Percentiles rank a stretch among this genome's conserved stretches.
phyloP scores from a whole-genome alignment of 2,888 invertebrate species.

The Lymantria dispar region DNA sequence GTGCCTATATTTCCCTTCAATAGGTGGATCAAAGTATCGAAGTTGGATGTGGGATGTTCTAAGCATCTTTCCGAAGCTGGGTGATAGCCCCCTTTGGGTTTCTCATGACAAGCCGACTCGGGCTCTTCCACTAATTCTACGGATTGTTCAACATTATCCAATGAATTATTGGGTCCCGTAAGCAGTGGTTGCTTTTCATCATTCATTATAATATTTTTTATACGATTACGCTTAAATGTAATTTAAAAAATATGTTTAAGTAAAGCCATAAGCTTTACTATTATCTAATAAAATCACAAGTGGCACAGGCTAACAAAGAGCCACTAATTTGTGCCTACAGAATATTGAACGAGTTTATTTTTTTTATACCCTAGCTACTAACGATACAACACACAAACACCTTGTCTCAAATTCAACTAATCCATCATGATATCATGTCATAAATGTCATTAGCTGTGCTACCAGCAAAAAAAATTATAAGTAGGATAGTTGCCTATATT shows the following conservation, averaged over 20 bases:
- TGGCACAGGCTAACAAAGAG: background rate
- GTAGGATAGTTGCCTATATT: too few species aligned
- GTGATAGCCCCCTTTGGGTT: slow-evolving; percentile 65
- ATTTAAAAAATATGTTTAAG: slow-evolving; percentile 27
- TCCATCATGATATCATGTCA: too few species aligned
- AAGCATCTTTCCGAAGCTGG: slow-evolving; percentile 86
- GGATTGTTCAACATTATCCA: slow-evolving; percentile 59
- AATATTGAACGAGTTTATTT: too few species aligned
- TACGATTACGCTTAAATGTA: slow-evolving; percentile 30
- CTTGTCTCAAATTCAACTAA: too few species aligned
- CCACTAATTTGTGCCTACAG: too few species aligned
- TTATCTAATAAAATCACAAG: slow-evolving; percentile 9
- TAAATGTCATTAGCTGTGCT: too few species aligned
- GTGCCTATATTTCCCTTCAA: slow-evolving; percentile 92
- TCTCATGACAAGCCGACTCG: slow-evolving; percentile 48
- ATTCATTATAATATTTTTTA: slow-evolving; percentile 65
- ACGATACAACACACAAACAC: too few species aligned
- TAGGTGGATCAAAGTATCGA: slow-evolving; percentile 88
- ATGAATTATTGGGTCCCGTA: slow-evolving; percentile 61
- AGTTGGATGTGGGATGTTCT: slow-evolving; percentile 91
- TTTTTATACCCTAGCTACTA: too few species aligned
- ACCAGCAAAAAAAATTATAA: too few species aligned
- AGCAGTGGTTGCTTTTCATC: slow-evolving; percentile 88
- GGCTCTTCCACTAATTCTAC: slow-evolving; percentile 59
- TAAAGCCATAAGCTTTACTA: slow-evolving; percentile 30